Base-by-base conservation (phyloP, 2,888 invertebrate genomes). In the Platycheirus albimanus region DNA sequence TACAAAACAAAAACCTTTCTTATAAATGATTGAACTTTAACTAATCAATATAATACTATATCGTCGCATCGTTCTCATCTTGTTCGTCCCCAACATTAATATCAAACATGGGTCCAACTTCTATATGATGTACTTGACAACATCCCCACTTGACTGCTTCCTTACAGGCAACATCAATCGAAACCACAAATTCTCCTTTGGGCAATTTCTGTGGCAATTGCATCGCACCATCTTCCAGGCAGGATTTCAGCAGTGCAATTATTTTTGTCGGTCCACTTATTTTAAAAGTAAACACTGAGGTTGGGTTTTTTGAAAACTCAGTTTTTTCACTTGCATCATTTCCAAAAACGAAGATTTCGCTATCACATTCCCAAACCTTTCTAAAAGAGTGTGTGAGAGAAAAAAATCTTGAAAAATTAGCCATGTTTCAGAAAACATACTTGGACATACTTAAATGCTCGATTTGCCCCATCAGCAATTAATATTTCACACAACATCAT, bases 71-170 rank as follows among this genome's bases (percentile, higher is more conserved):
- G 2, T 24, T 1, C 1, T 17, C 58, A 0, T 69, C 38, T 6
- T 45, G n/a, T n/a, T n/a, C n/a, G n/a, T n/a, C n/a, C n/a, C n/a
- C 58, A 41, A 8, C 13, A 11, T 33, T 17, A 1, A 0, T 24
- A 33, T 49, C 43, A 7, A 54, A 71, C 10, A 49, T 84, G 0
- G 88, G 87, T 17, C 87, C 86, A 61, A 88, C 85, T 69, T 88
- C 87, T 63, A 88, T 83, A 8, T 85, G 86, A 54, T 87, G 87
- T 1, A 86, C 83, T 41, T 86, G 86, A n/a, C 85, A 86, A 74
- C 88, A 87, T 15, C 87, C 88, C 88, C 87, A 88, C 78, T 87
- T 87, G 45, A 85, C 79, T 7, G 88, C 87, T 69, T 87, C 87
- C 20, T 85, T 86, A 61, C 88, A 88, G 0, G 69, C 64, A 11